A percentile compares a stretch with the other conserved stretches of the same genome.
Conservation (phyloP, 2,888 invertebrate genomes). For the Trachelus tabidus region DNA sequence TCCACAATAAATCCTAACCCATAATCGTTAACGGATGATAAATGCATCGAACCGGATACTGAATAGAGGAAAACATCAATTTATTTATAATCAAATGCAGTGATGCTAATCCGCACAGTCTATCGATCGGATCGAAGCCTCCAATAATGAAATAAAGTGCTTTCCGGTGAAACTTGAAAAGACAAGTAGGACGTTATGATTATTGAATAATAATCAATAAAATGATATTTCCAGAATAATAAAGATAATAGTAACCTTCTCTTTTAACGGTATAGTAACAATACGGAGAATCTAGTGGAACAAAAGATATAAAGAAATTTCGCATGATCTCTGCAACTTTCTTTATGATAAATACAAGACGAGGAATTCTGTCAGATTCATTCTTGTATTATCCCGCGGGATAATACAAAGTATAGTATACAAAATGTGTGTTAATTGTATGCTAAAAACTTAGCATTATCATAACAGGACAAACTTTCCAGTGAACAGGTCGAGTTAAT, state of each 20-base stretch:
- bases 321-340: neutral
- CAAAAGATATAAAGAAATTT: conserved; percentile 1
- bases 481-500: conserved; percentile 29
- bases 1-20: neutral
- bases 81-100: neutral
- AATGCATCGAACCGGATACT: neutral
- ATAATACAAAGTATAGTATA: conserved; percentile 9
- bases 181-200: neutral
- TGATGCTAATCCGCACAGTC: neutral
- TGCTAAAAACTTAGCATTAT: conserved; percentile 24
- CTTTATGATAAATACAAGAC: conserved; percentile 29
- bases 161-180: neutral
- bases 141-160: neutral
- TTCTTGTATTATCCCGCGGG: neutral
- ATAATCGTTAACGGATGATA: neutral
- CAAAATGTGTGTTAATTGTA: conserved; percentile 24
- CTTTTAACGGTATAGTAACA: neutral
- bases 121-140: neutral
- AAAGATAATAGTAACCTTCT: neutral
- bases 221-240: neutral
- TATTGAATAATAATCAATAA: neutral
- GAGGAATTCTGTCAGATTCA: conserved; percentile 17
- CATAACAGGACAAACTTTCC: conserved; percentile 31
- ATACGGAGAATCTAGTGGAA: neutral
- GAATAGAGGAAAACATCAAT: neutral